Conservation (phyloP, 2,113 vertebrate genomes). For the Penelope pileata region DNA sequence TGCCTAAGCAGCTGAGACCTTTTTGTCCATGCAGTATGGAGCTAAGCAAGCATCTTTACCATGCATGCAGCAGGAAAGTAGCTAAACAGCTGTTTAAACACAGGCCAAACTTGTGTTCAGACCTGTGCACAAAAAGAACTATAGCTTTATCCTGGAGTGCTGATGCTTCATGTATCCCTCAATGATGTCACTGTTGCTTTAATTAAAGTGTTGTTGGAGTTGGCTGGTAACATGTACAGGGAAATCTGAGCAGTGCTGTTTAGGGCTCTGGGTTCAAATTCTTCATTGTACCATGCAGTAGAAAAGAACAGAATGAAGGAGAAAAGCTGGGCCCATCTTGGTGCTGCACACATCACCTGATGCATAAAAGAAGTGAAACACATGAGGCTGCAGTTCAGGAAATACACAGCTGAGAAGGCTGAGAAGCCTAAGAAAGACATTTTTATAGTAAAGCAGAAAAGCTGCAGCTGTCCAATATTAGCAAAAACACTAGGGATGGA, state of each 20-base stretch:
- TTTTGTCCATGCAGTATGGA: background rate
- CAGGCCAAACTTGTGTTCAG: background rate
- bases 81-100: background rate
- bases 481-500: background rate
- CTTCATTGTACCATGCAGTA: rapidly evolving
- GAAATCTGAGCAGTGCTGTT: background rate
- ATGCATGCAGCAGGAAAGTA: too few relatives aligned
- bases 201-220: background rate
- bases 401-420: background rate
- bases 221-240: background rate
- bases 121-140: background rate
- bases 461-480: background rate
- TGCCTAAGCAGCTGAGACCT: background rate
- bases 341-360: background rate
- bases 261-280: background rate
- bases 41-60: background rate
- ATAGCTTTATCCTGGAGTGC: background rate
- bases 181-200: background rate
- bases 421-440: background rate
- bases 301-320: background rate
- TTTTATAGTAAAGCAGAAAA: background rate
- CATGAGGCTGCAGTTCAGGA: background rate
- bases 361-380: rapidly evolving
- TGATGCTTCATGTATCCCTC: background rate
- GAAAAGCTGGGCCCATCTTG: background rate